Conservation (phyloP, 2,888 invertebrate genomes). For the Octonoba sinensis region DNA sequence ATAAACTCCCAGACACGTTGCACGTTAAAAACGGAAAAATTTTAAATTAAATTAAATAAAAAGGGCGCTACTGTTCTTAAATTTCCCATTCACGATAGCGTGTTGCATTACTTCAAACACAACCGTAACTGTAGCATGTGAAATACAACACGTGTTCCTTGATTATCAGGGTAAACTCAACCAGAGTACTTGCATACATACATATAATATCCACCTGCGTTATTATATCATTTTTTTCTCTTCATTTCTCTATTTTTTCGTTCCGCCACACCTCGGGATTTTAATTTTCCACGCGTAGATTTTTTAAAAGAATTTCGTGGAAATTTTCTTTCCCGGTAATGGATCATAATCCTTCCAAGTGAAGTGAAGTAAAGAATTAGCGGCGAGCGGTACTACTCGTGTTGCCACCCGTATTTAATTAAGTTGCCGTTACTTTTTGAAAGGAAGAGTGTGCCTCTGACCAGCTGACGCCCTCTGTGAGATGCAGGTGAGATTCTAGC, state of each 20-base stretch:
- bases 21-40: conserved; percentile 40
- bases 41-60: conserved; percentile 59
- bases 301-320: conserved; percentile 49
- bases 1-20: conserved; percentile 35
- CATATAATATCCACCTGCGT: conserved; percentile 53
- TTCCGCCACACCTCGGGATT: conserved; percentile 51
- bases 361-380: conserved; percentile 61
- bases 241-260: conserved; percentile 29
- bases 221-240: conserved; percentile 26
- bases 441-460: conserved; percentile 57
- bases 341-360: conserved; percentile 58
- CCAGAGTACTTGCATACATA: conserved; percentile 45
- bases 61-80: conserved; percentile 36
- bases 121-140: conserved; percentile 51
- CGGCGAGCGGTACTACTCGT: conserved; percentile 47
- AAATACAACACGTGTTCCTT: conserved; percentile 53
- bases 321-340: conserved; percentile 58
- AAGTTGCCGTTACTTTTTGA: conserved; percentile 61
- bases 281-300: conserved; percentile 45
- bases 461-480: conserved; percentile 58
- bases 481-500: conserved; percentile 1
- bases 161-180: conserved; percentile 54
- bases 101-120: conserved; percentile 30
- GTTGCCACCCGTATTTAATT: conserved; percentile 63
- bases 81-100: conserved; percentile 47